phyloP scores from a whole-genome alignment of 2,113 vertebrate genomes.

The Phyllostomus discolor region DNA sequence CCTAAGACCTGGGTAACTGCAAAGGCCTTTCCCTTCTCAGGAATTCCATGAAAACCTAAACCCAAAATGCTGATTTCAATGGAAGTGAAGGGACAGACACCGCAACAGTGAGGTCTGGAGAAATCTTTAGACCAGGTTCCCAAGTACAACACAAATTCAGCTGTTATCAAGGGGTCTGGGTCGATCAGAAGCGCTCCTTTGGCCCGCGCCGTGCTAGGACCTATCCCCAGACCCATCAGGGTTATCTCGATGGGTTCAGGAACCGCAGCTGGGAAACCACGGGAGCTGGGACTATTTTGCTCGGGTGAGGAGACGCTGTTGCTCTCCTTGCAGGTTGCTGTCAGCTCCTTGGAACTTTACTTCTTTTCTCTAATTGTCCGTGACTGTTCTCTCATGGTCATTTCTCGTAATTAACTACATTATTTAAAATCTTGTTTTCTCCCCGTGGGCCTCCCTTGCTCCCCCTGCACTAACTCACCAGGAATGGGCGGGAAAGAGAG shows the following conservation, averaged over 20 bases:
- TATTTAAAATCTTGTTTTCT: not conserved
- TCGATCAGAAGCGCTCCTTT: not conserved
- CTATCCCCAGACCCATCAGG: not conserved
- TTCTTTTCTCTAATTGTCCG: conserved; percentile 48
- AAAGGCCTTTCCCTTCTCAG: conserved; percentile 58
- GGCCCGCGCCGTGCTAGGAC: not conserved
- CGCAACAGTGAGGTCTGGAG: not conserved
- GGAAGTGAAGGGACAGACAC: conserved; percentile 21
- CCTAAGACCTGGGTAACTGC: conserved; percentile 34
- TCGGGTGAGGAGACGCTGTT: conserved; percentile 25
- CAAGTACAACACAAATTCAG: not conserved
- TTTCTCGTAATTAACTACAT: conserved; percentile 29
- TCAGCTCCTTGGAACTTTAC: conserved; percentile 55
- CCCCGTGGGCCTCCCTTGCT: conserved; percentile 5
- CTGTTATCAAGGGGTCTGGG: not conserved
- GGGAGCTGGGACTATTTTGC: not conserved
- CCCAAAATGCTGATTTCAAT: conserved; percentile 64
- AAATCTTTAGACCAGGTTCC: not conserved
- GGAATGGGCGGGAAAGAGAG: not conserved
- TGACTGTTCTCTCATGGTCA: conserved; percentile 42
- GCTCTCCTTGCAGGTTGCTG: conserved; percentile 42
- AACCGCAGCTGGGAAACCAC: not conserved
- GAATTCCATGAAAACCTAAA: conserved; percentile 30
- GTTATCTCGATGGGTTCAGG: not conserved
- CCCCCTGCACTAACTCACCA: conserved; percentile 1